A percentile compares a stretch with the other conserved stretches of the same genome.
phyloP scores from a whole-genome alignment of 2,888 invertebrate genomes.

The Catocala nupta region DNA sequence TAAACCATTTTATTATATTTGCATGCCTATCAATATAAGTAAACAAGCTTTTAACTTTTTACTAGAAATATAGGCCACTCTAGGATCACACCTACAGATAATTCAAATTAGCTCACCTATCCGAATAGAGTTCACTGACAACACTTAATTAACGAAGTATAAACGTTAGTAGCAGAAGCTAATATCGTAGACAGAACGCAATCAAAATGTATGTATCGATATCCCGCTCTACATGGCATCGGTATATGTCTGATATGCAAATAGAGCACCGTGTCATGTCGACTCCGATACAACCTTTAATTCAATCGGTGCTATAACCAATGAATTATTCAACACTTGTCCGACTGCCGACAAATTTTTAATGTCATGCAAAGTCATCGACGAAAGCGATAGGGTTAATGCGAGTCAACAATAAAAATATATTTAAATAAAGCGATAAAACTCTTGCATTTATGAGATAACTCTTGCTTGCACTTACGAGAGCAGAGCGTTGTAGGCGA shows the following conservation, averaged over 20 bases:
- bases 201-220: conserved; percentile 48
- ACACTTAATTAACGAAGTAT: too few species aligned
- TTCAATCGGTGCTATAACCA: conserved; percentile 67
- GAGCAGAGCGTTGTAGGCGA: conserved; percentile 46
- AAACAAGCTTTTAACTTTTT: too few species aligned
- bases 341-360: conserved; percentile 65
- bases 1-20: too few species aligned
- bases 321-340: conserved; percentile 77
- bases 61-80: too few species aligned
- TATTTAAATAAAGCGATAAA: conserved; percentile 47
- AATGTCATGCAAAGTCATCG: conserved; percentile 61
- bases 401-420: conserved; percentile 51
- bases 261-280: conserved; percentile 69
- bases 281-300: conserved; percentile 69
- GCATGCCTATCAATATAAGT: too few species aligned
- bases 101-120: too few species aligned
- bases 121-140: too few species aligned
- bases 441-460: conserved; percentile 32
- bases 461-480: conserved; percentile 41
- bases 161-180: neutral
- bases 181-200: neutral
- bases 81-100: too few species aligned
- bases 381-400: conserved; percentile 51
- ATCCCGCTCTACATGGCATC: conserved; percentile 45
- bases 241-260: conserved; percentile 73